Evolutionary conservation across 2,888 invertebrate species (phyloP).

Genomic region (Eupithecia centaureata): DNA sequence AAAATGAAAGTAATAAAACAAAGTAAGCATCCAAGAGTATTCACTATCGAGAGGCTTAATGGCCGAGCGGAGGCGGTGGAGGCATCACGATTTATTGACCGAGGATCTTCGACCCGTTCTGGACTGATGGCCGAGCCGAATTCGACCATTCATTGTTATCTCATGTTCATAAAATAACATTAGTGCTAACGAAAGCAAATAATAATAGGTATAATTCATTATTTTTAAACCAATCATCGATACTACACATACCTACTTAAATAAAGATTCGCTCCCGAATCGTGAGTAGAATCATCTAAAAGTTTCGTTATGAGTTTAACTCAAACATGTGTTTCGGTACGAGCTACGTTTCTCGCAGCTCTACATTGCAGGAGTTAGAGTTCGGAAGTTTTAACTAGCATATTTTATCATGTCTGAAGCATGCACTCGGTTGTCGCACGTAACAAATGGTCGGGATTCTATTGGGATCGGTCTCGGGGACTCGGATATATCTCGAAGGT

Average conservation of each 20-base stretch:
- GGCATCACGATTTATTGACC: slow-evolving; percentile 72
- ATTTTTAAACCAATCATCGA: slow-evolving; percentile 3
- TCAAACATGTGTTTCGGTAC: slow-evolving; percentile 34
- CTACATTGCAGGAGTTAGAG: slow-evolving; percentile 34
- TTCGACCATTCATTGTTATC: slow-evolving; percentile 45
- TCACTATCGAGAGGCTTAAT: slow-evolving; percentile 79
- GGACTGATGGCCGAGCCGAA: slow-evolving; percentile 50
- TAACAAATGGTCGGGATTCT: slow-evolving; percentile 44
- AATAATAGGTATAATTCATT: slow-evolving; percentile 7
- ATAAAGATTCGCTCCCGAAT: slow-evolving; percentile 14
- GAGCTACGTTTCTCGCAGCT: slow-evolving; percentile 25
- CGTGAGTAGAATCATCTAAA: slow-evolving; percentile 30
- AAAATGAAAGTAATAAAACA: slow-evolving; percentile 83
- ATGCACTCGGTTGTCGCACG: slow-evolving; percentile 39
- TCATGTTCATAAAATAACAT: slow-evolving; percentile 21
- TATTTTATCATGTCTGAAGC: slow-evolving; percentile 38
- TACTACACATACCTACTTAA: not conserved
- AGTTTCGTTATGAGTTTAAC: slow-evolving; percentile 30
- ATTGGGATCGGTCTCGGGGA: slow-evolving; percentile 31
- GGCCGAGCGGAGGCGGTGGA: slow-evolving; percentile 75
- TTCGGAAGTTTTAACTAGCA: slow-evolving; percentile 41
- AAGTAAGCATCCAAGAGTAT: slow-evolving; percentile 75
- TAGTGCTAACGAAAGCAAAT: not conserved
- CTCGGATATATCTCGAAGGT: slow-evolving; percentile 47
- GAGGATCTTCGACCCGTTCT: slow-evolving; percentile 52